Evolutionary conservation across 2,888 invertebrate genomes (phyloP), one percentile per base, ranked within the genome.

Genomic region (Crossocerus cetratus): DNA sequence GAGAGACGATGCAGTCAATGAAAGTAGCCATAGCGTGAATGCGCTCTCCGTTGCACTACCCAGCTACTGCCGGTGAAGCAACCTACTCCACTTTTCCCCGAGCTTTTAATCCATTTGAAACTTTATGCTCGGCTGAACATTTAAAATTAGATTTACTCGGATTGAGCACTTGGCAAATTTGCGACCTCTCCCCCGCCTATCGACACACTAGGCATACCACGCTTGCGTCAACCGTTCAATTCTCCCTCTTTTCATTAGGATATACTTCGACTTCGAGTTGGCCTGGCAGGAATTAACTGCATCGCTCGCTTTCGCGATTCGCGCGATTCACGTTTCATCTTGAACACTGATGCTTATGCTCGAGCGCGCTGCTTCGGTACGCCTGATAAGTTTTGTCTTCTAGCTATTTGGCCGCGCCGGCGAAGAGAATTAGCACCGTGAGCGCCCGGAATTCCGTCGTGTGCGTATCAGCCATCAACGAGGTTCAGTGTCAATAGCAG

Each of bases 401-500:
- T 49, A 49, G 3, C 4, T 49, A 49, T 16, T 49, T 49, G 16
- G 14, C 14, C 49, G 16, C 49, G 16, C 49, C 14, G 0, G n/a
- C 16, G 32, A 32, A 49, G 49, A 49, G 49, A 13, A 49, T 14
- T 16, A 49, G 16, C n/a, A 2, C 8, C 13, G 49, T 4, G 13
- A 49, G n/a, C 14, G 14, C 3, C 49, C 49, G 14, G 5, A 65
- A 69, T 55, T 74, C 68, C 69, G 18, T 43, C 59, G 20, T 21
- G 5, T 18, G 22, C 23, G 70, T 70, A 76, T 70, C 74, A 69
- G 57, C 32, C 11, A 32, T 32, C 11, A 60, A 65, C 74, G 66
- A 43, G 42, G 18, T 3, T 32, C 60, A 66, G 64, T 67, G 70
- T 76, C 75, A 74, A 76, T 74, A 76, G 56, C 60, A 64, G 69